phyloP scores from a whole-genome alignment of 2,888 invertebrate species.

The Apotomis turbidana region DNA sequence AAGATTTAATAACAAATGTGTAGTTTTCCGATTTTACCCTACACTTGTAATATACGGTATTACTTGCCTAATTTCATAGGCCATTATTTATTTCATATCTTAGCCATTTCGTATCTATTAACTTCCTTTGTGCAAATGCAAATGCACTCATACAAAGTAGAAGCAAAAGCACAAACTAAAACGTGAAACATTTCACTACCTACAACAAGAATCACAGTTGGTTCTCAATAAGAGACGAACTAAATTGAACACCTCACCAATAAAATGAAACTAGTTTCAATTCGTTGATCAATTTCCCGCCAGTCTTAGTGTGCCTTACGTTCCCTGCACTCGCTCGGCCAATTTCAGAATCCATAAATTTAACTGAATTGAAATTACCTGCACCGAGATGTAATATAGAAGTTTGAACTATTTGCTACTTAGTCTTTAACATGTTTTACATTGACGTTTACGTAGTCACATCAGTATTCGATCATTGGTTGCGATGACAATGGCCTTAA shows the following conservation, averaged over 20 bases:
- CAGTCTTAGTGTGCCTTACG: slow-evolving; percentile 29
- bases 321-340: slow-evolving; percentile 26
- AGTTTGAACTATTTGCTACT: slow-evolving; percentile 8
- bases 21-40: too few species aligned
- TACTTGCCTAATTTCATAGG: too few species aligned
- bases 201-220: background rate
- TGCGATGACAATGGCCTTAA: too few species aligned
- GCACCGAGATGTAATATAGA: slow-evolving; percentile 18
- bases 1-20: too few species aligned
- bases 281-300: slow-evolving; percentile 25
- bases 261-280: slow-evolving; percentile 21
- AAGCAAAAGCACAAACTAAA: too few species aligned
- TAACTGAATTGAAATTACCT: slow-evolving; percentile 21
- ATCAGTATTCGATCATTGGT: too few species aligned
- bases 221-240: slow-evolving; percentile 15
- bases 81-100: too few species aligned
- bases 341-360: slow-evolving; percentile 40
- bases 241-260: slow-evolving; percentile 20
- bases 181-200: background rate
- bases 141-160: too few species aligned
- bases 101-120: too few species aligned
- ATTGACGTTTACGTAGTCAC: background rate
- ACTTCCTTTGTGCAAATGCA: too few species aligned
- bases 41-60: too few species aligned
- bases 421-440: background rate